Percentiles rank a stretch among this genome's conserved stretches.
Evolutionary conservation across 1,140 invertebrate genomes (phyloP).

Genomic region (Capitella teleta): DNA sequence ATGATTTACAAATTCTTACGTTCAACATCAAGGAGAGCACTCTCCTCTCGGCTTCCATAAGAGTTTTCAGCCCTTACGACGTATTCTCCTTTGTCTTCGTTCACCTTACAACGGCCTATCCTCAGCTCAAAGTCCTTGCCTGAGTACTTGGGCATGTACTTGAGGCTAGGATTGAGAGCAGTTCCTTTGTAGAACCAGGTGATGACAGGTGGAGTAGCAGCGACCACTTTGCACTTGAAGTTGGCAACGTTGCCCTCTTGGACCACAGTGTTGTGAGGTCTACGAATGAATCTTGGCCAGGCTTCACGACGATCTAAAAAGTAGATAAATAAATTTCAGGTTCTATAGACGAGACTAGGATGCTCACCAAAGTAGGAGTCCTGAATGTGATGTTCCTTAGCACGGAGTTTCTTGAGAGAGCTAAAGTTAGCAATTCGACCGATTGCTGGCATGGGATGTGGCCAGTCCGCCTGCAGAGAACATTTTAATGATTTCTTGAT

Average conservation of each 20-base stretch:
- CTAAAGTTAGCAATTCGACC: conserved; percentile 94
- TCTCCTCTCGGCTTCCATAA: conserved; percentile 90
- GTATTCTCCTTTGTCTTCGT: conserved; percentile 94
- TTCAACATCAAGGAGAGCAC: conserved; percentile 94
- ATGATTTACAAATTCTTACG: conserved; percentile 45
- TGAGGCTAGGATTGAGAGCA: conserved; percentile 67
- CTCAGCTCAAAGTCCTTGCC: conserved; percentile 95
- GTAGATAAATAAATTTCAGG: too few relatives aligned
- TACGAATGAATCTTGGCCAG: conserved; percentile 92
- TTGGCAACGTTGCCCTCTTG: conserved; percentile 95
- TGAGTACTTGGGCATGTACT: conserved; percentile 96
- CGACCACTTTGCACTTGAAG: conserved; percentile 92
- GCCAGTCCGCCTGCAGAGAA: conserved; percentile 60
- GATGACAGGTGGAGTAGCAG: conserved; percentile 81
- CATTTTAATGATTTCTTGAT: not conserved
- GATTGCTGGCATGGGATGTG: conserved; percentile 82
- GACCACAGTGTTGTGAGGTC: conserved; percentile 85
- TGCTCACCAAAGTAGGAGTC: conserved; percentile 80
- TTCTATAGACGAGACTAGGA: not conserved
- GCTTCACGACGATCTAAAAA: conserved; percentile 83
- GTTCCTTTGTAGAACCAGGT: conserved; percentile 55
- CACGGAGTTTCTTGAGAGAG: conserved; percentile 85
- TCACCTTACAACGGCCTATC: conserved; percentile 86
- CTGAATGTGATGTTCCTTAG: conserved; percentile 93
- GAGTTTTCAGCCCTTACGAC: conserved; percentile 94